Evolutionary conservation across 2,797 vertebrate species (phyloP), one percentile per base, ranked within the genome.

Genomic region (Meriones psammophilus): DNA sequence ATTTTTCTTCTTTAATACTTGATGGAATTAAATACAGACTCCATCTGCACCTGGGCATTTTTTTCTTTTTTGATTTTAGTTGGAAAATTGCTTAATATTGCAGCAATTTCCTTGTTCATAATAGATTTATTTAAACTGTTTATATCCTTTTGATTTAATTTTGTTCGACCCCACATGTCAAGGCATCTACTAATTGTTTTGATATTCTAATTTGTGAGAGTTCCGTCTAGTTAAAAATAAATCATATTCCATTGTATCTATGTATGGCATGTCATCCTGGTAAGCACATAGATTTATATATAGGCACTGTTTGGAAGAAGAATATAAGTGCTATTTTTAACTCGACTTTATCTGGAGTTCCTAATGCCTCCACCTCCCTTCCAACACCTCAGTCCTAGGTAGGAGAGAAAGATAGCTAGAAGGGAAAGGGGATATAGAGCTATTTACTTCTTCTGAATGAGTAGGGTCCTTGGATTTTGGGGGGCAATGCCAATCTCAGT

Each of bases 301-400:
- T 91, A 94, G 39, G 71, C 96, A 84, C 5, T 39, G n/a, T 84
- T 95, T 95, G 85, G 42, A 66, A 84, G 88, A 42, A 92, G 30
- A 30, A 13, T 42, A 42, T 42, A 42, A 5, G 42, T 42, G 42
- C 42, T 42, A 42, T 42, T 42, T 42, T 42, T 42, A 6, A 42
- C 42, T 42, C 42, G 42, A 42, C 42, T 42, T 42, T 6, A 42
- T 42, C 42, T 42, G 42, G 42, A 42, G 42, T 42, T 42, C 42
- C 42, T 42, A 42, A 42, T 42, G 42, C 42, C 42, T 42, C 42
- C 42, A 42, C 42, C 42, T 42, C 42, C 42, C 42, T 42, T 6
- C 42, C 42, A 6, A 42, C 5, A 42, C 42, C 42, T 42, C 42
- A 42, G 1, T 42, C 42, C 42, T 42, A 42, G 42, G 42, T 42